These are phyloP conservation scores for Sorex fumeus DNA, from an alignment of 2,113 vertebrate species.

Conservation along the genomic window DNA sequence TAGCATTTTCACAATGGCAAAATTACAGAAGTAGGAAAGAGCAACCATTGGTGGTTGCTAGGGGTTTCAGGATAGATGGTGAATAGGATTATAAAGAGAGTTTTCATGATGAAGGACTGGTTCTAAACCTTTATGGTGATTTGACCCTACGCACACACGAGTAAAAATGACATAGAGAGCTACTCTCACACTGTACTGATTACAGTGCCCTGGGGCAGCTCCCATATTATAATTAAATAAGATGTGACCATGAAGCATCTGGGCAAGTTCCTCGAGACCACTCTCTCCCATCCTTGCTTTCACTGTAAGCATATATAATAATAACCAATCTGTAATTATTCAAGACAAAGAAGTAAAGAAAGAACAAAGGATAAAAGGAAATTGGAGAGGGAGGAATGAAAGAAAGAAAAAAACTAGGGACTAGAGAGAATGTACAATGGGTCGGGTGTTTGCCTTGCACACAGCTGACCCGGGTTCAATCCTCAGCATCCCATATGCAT, in stretches of 20 bases:
- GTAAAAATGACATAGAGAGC: neutral
- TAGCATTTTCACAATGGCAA: neutral
- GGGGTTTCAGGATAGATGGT: neutral
- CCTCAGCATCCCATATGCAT: too few species aligned
- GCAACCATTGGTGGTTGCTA: neutral
- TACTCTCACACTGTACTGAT: too few species aligned
- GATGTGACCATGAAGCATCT: neutral
- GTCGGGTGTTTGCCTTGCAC: too few species aligned
- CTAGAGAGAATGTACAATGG: too few species aligned
- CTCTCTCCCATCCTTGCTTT: neutral
- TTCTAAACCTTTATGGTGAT: neutral
- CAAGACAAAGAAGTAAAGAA: neutral
- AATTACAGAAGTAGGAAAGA: neutral
- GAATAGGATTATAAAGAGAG: neutral
- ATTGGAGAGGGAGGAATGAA: too few species aligned
- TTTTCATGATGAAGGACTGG: neutral
- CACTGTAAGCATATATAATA: neutral
- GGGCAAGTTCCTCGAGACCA: neutral
- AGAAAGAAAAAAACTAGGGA: too few species aligned
- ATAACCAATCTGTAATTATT: slow-evolving; percentile 38
- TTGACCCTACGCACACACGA: neutral
- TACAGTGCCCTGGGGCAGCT: neutral
- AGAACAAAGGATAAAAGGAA: too few species aligned
- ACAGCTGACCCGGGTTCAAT: too few species aligned
- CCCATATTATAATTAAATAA: neutral